Evolutionary conservation across 2,888 invertebrate species (phyloP).

Genomic region (Tinea trinotella): DNA sequence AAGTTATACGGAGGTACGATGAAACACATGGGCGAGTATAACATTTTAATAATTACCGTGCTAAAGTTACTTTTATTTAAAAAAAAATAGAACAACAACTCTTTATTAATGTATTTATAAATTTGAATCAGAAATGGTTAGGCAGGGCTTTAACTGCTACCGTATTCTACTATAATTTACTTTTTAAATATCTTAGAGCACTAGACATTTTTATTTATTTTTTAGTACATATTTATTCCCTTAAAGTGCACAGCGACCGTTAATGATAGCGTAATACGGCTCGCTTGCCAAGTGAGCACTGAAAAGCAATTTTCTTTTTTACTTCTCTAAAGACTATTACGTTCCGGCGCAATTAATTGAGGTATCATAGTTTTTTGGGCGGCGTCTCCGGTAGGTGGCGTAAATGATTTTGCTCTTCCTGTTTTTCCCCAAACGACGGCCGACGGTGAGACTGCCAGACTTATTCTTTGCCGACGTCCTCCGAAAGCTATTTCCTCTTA

Average conservation of each 20-base stretch:
- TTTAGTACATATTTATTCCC: background rate
- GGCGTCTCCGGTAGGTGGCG: conserved; percentile 42
- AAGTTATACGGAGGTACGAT: too few relatives aligned
- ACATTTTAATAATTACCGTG: too few relatives aligned
- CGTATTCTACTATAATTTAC: too few relatives aligned
- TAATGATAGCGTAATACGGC: background rate
- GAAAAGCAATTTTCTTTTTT: conserved; percentile 13
- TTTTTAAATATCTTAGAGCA: background rate
- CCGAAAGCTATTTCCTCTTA: conserved; percentile 20
- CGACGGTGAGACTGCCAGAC: conserved; percentile 17
- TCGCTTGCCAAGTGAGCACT: conserved; percentile 3
- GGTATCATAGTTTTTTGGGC: conserved; percentile 34
- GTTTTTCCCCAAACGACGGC: conserved; percentile 27
- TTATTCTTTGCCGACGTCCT: conserved; percentile 14
- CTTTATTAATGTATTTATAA: too few relatives aligned
- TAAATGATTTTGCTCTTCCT: conserved; percentile 63
- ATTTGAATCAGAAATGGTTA: too few relatives aligned
- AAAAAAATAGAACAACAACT: too few relatives aligned
- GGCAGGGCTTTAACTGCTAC: too few relatives aligned
- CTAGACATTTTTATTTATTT: background rate
- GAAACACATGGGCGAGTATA: too few relatives aligned
- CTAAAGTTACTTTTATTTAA: too few relatives aligned
- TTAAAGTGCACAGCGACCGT: conserved; percentile 1
- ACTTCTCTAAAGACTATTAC: conserved; percentile 15
- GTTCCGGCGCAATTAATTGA: conserved; percentile 24